Evolutionary conservation across 2,888 invertebrate species (phyloP), one percentile per base, ranked within the genome.

Genomic region (Oligia strigilis): DNA sequence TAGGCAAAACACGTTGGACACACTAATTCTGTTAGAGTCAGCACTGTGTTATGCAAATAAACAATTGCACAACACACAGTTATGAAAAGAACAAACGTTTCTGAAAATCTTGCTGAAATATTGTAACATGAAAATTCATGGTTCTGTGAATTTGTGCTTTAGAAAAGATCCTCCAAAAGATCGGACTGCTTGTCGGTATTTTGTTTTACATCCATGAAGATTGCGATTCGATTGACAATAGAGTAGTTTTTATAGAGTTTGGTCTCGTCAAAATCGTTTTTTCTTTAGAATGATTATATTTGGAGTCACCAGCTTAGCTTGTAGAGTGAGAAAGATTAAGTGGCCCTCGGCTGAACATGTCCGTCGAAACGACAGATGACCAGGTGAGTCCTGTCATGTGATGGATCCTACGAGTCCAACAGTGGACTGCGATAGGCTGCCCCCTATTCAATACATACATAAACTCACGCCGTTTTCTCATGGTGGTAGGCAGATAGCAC

Each of bases 11-110:
- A 84, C 73, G 76, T 77, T 49, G 55, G 87, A 77, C 84, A 88
- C 80, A 77, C 75, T 81, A 80, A 83, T 81, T 86, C 80, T 81
- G 87, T 69, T 75, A 76, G 78, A 71, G 71, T 40, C n/a, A 72
- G 73, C 58, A 46, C 46, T 70, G 69, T 72, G 80, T 83, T 84
- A 78, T 78, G 78, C 66, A 77, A 78, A 79, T 80, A 40, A 71
- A 62, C 64, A 67, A 76, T 82, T 85, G 72, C 60, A 79, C 49
- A 75, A 82, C 23, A 71, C n/a, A 49, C 19, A 23, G n/a, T 65
- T 64, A 75, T 71, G 72, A 64, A 75, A 73, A 84, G 29, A 74
- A 71, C 66, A 84, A 87, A 79, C 36, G 29, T 65, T 84, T 19
- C 8, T 17, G 49, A 70, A 75, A 64, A 66, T 19, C 13, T 64